Evolutionary conservation across 1,140 invertebrate genomes (phyloP), one percentile per base, ranked within the genome.

Genomic region (Gonioctena quinquepunctata): DNA sequence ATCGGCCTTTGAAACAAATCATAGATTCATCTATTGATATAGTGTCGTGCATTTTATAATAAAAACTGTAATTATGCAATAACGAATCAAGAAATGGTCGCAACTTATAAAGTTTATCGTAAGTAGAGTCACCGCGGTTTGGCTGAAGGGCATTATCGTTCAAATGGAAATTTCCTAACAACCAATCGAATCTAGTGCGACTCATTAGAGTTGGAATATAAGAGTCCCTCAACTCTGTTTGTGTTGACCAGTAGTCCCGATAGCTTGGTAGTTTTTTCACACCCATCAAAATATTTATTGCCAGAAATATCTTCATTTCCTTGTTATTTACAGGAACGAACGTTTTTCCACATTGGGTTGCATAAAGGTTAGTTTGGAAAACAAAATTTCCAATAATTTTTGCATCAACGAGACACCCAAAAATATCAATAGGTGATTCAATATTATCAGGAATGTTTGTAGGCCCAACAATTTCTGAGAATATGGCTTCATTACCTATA

Each of bases 1-100:
- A 78, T 66, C 77, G 75, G 54, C 77, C 80, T 76, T 84, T 82
- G 69, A 80, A 81, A 65, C 75, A 75, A 60, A 84, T 75, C 77
- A 82, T 82, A 50, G 75, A 79, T 68, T 82, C 81, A 75, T 83
- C 81, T 60, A 81, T 59, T 7, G 48, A 66, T 18, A 22, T 11
- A 33, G 23, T 57, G 16, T 57, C 23, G 18, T 57, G 54, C n/a
- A 21, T 16, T 21, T 21, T 25, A 25, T 57, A 57, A 21, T 21
- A 21, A 5, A 11, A 16, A 57, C 1, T 3, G 22, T 19, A 57
- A 21, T 16, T 62, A 27, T 62, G 22, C n/a, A 25, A 42, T 27
- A 62, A 62, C n/a, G 8, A 7, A 62, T 62, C 33, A n/a, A 62
- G 21, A 27, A 48, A 62, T n/a, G 27, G 27, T 13, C 60, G 11